These are phyloP conservation scores for Ispidina picta DNA, from an alignment of 2,797 vertebrate genomes.

Conservation along the genomic window DNA sequence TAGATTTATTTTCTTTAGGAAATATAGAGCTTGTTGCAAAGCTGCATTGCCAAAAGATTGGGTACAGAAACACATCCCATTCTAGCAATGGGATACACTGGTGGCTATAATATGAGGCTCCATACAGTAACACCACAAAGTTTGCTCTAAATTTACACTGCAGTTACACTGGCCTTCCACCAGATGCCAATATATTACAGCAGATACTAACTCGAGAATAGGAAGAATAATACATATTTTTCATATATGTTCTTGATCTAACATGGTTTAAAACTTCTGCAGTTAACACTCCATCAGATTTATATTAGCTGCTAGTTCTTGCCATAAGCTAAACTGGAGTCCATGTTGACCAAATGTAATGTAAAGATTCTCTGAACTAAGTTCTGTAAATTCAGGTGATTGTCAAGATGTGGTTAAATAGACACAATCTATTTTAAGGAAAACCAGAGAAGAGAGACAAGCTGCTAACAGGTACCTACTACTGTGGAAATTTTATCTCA, in stretches of 20 bases:
- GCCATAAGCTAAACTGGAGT: neutral
- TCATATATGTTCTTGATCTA: neutral
- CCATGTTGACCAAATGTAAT: neutral
- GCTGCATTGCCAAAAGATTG: neutral
- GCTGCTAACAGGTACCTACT: neutral
- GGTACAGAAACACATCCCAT: neutral
- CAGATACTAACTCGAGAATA: neutral
- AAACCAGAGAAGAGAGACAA: neutral
- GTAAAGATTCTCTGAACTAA: neutral
- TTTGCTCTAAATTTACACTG: neutral
- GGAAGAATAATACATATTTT: neutral
- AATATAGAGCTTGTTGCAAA: neutral
- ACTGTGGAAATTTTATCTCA: neutral
- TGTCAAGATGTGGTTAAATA: neutral
- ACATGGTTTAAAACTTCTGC: neutral
- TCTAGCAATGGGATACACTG: neutral
- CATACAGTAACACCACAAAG: neutral
- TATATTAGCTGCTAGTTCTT: neutral
- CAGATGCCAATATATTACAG: neutral
- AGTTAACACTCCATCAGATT: neutral
- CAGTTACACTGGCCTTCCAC: neutral
- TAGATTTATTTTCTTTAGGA: neutral
- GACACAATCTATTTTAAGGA: neutral
- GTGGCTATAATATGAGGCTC: neutral
- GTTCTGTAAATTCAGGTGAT: neutral